Percentiles rank a stretch among this genome's conserved stretches.
Evolutionary conservation across 2,113 vertebrate genomes (phyloP).

Genomic region (Solenodon paradoxus): DNA sequence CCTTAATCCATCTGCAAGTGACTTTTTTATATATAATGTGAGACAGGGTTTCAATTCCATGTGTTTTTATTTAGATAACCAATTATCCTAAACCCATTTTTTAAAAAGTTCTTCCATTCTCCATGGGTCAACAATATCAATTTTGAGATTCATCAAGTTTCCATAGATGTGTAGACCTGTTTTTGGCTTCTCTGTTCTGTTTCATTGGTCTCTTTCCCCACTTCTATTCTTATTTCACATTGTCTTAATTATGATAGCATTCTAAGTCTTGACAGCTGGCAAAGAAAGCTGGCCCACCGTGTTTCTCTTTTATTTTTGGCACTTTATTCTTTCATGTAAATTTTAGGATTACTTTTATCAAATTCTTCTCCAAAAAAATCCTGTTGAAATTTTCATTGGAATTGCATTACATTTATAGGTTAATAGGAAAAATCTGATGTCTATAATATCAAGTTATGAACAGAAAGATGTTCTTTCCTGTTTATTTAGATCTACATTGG

Average conservation of each 20-base stretch:
- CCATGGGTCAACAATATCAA: not conserved
- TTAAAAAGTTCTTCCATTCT: not conserved
- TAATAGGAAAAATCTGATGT: not conserved
- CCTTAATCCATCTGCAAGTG: not conserved
- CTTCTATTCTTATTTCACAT: not conserved
- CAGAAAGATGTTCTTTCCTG: not conserved
- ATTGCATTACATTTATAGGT: not conserved
- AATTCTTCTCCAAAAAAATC: slow-evolving; percentile 15
- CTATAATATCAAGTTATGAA: not conserved
- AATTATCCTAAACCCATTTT: not conserved
- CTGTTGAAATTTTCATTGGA: not conserved
- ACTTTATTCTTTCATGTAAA: slow-evolving; percentile 23
- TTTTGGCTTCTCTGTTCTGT: not conserved
- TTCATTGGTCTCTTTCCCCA: not conserved
- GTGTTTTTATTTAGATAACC: not conserved
- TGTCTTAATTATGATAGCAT: not conserved
- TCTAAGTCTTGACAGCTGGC: not conserved
- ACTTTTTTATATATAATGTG: not conserved
- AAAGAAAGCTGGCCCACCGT: not conserved
- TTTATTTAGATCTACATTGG: not conserved
- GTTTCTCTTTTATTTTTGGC: not conserved
- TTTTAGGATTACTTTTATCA: slow-evolving; percentile 28
- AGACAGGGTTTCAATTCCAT: not conserved
- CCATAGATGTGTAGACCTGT: not conserved
- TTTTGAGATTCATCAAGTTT: not conserved